Percentiles rank a stretch among this genome's conserved stretches.
Conservation (phyloP, 1,140 invertebrate species). For the Chelonus insularis region DNA sequence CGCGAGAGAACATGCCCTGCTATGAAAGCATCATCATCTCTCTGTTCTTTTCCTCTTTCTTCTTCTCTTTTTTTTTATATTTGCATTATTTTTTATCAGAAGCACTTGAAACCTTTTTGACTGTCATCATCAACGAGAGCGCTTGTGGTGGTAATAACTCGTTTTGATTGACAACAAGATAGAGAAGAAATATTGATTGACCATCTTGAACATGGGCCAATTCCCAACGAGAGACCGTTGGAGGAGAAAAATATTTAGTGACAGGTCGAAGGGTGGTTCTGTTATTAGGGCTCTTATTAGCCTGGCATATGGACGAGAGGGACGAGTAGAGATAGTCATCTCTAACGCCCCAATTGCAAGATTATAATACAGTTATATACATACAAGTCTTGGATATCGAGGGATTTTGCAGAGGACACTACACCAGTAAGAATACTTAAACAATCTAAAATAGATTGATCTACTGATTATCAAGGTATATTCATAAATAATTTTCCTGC, state of each 20-base stretch:
- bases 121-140: no score
- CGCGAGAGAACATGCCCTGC: constrained; percentile 32
- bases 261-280: constrained; percentile 48
- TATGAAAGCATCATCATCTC: not conserved
- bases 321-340: constrained; percentile 50
- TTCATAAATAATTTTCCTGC: not conserved
- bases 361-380: not conserved
- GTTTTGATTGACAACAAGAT: not conserved
- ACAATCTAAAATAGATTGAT: no score
- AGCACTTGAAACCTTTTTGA: no score
- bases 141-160: not conserved
- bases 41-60: no score
- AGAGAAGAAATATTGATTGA: not conserved
- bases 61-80: no score
- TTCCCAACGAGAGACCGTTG: constrained; percentile 48
- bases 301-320: constrained; percentile 56
- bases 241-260: constrained; percentile 58
- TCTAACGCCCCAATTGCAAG: constrained; percentile 23
- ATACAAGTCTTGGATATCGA: constrained; percentile 36
- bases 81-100: no score
- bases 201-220: constrained; percentile 25
- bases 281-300: constrained; percentile 56
- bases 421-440: no score
- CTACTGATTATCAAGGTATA: not conserved
- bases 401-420: no score